Percentiles rank a stretch among this genome's conserved stretches.
phyloP scores from a whole-genome alignment of 2,113 vertebrate species.

The Scartelaos histophorus region DNA sequence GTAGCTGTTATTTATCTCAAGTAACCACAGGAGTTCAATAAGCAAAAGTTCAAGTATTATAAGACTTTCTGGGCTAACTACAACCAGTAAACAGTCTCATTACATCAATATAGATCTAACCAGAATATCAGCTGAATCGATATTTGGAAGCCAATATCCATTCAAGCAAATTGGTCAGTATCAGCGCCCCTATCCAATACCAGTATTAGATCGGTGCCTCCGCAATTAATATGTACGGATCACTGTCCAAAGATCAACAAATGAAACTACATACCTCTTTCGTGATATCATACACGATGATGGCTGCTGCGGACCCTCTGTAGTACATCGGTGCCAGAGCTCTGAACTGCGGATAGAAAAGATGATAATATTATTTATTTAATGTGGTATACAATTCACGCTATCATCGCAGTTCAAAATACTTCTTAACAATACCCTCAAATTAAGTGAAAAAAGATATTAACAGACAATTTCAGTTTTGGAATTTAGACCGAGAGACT shows the following conservation, averaged over 20 bases:
- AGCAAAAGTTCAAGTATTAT: no score
- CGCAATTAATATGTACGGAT: no score
- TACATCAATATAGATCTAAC: no score
- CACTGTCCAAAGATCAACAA: not conserved
- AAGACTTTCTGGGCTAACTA: no score
- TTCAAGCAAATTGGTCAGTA: no score
- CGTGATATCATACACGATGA: slow-evolving; percentile 98
- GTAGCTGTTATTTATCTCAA: no score
- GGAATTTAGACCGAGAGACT: slow-evolving; percentile 34
- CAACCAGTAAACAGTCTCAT: no score
- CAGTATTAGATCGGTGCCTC: no score
- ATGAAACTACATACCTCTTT: slow-evolving; percentile 84
- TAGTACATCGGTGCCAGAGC: slow-evolving; percentile 99
- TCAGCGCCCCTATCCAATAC: no score
- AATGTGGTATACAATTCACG: not conserved
- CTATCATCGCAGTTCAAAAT: not conserved
- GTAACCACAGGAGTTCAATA: no score
- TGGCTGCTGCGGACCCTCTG: slow-evolving; percentile 94
- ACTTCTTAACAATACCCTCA: not conserved
- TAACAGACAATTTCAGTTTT: slow-evolving; percentile 20
- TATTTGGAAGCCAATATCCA: no score
- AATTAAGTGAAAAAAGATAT: slow-evolving; percentile 20
- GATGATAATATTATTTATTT: not conserved
- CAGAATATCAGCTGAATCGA: no score
- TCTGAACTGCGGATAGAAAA: slow-evolving; percentile 83